Conservation (phyloP, 2,113 vertebrate genomes). For the Balaeniceps rex region DNA sequence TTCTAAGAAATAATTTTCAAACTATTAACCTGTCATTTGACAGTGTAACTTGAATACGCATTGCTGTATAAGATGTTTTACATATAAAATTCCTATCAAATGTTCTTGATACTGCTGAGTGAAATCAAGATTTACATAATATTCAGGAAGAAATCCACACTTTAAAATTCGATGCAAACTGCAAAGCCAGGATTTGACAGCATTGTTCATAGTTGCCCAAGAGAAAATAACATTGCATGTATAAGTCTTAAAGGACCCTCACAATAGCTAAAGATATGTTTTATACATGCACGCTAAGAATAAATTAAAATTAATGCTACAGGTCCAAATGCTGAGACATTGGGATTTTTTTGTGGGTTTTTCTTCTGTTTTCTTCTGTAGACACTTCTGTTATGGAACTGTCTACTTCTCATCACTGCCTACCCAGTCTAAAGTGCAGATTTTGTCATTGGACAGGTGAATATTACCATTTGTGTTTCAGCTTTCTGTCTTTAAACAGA, state of each 20-base stretch:
- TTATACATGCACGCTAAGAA: neutral
- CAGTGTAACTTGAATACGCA: neutral
- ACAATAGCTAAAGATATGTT: neutral
- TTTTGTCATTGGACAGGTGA: neutral
- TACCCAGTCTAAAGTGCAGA: neutral
- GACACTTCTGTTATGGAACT: neutral
- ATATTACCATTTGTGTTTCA: neutral
- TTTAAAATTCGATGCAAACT: neutral
- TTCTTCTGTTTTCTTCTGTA: neutral
- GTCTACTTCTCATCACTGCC: neutral
- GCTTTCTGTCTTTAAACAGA: neutral
- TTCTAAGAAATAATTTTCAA: neutral
- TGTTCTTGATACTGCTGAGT: neutral
- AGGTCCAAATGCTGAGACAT: neutral
- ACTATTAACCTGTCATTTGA: neutral
- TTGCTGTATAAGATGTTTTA: neutral
- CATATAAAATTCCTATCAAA: neutral
- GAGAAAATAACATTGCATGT: neutral
- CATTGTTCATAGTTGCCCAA: neutral
- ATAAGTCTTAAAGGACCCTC: neutral
- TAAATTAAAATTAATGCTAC: neutral
- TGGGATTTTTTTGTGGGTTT: fast-evolving
- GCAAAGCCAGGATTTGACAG: neutral
- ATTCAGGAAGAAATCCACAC: neutral
- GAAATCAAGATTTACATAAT: neutral